Evolutionary conservation across 1,140 invertebrate genomes (phyloP).

Genomic region (Globodera ellingtonae): DNA sequence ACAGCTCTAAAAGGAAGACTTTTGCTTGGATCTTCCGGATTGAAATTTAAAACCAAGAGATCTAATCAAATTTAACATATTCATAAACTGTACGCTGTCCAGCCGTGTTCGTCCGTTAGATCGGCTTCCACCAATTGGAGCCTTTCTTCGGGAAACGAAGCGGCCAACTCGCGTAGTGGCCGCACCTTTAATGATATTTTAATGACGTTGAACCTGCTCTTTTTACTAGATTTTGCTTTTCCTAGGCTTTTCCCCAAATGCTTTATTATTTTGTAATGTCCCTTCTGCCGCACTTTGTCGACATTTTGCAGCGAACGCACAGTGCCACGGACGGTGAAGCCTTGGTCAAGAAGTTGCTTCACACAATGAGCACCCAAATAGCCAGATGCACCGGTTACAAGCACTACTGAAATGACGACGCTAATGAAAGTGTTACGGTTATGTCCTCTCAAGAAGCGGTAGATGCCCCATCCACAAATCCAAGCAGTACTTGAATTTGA

Average conservation of each 20-base stretch:
- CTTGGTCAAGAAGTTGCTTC: constrained; percentile 68
- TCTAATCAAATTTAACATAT: constrained; percentile 11
- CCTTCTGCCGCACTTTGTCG: constrained; percentile 64
- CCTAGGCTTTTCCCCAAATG: too few species aligned
- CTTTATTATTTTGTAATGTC: too few species aligned
- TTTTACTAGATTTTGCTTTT: too few species aligned
- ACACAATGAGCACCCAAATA: constrained; percentile 71
- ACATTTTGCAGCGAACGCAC: constrained; percentile 69
- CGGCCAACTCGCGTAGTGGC: constrained; percentile 62
- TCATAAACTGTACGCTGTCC: constrained; percentile 64
- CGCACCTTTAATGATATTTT: constrained; percentile 26
- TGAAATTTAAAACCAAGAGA: too few species aligned
- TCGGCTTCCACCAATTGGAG: constrained; percentile 69
- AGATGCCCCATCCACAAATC: not conserved
- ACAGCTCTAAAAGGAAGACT: constrained; percentile 68
- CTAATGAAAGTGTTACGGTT: not conserved
- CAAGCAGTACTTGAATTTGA: too few species aligned
- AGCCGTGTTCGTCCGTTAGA: constrained; percentile 64
- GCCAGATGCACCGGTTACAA: constrained; percentile 72
- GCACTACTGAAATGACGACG: constrained; percentile 65
- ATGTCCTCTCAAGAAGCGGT: not conserved
- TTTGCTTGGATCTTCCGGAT: constrained; percentile 52
- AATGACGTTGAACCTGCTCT: too few species aligned
- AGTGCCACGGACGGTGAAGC: constrained; percentile 70
- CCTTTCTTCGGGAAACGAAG: constrained; percentile 65